A percentile compares a stretch with the other conserved stretches of the same genome.
These are phyloP conservation scores for Perca flavescens DNA, from an alignment of 2,113 vertebrate genomes.

Conservation along the genomic window DNA sequence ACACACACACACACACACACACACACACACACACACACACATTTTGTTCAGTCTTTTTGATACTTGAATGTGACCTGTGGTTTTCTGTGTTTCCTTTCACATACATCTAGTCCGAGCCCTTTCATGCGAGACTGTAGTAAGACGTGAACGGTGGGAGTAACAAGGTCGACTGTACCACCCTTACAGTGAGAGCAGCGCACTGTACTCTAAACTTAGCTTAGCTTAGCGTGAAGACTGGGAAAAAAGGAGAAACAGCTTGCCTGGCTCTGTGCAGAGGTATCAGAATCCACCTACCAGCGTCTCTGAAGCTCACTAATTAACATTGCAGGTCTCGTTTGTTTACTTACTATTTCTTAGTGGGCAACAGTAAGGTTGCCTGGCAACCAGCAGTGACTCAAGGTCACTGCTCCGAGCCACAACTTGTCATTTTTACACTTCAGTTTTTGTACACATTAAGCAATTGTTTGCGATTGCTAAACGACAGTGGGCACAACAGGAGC, in stretches of 20 bases:
- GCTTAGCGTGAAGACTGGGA: neutral
- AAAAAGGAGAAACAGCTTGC: neutral
- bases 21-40: neutral
- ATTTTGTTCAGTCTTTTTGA: slow-evolving; percentile 25
- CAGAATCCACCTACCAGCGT: too few relatives aligned
- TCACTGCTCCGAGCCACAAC: too few relatives aligned
- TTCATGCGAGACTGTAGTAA: slow-evolving; percentile 38
- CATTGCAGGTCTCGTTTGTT: neutral
- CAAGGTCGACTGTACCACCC: neutral
- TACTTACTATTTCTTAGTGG: neutral
- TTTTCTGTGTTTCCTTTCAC: slow-evolving; percentile 44
- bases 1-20: neutral
- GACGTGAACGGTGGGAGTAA: slow-evolving; percentile 1
- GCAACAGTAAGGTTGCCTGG: neutral
- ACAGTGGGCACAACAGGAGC: too few relatives aligned
- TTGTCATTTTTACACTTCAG: too few relatives aligned
- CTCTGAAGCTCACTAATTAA: neutral
- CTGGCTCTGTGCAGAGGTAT: too few relatives aligned
- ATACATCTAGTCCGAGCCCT: slow-evolving; percentile 37
- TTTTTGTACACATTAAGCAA: too few relatives aligned
- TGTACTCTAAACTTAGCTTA: slow-evolving; percentile 3
- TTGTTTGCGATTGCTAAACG: too few relatives aligned
- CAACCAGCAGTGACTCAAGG: too few relatives aligned
- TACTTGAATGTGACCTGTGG: slow-evolving; percentile 40
- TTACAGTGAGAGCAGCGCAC: neutral